These are phyloP conservation scores for Coronaproctus castanopsis DNA, from an alignment of 2,888 invertebrate species.

Conservation along the genomic window DNA sequence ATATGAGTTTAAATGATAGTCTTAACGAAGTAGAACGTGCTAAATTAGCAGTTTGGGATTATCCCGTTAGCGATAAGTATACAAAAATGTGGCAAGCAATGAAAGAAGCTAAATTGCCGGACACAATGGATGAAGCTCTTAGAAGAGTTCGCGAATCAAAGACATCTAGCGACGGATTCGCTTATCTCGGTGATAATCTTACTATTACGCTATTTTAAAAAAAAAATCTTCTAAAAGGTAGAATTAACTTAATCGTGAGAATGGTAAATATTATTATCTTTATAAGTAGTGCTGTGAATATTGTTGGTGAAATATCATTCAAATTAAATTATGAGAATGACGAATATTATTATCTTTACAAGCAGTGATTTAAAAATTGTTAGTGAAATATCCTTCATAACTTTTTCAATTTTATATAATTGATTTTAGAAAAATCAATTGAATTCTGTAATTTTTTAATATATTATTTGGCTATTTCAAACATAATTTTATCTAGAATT, in stretches of 20 bases:
- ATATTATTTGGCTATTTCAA: too few species aligned
- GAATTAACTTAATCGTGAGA: neutral
- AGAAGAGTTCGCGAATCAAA: slow-evolving; percentile 42
- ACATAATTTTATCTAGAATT: too few species aligned
- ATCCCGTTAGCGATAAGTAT: slow-evolving; percentile 93
- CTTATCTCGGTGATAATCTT: slow-evolving; percentile 56
- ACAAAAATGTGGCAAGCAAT: slow-evolving; percentile 98
- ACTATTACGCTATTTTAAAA: too few species aligned
- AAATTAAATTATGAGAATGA: too few species aligned
- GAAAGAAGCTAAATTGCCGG: slow-evolving; percentile 63
- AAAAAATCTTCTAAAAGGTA: neutral
- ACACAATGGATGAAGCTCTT: slow-evolving; percentile 56
- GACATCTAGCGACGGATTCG: slow-evolving; percentile 65
- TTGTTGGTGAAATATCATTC: too few species aligned
- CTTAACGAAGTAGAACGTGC: slow-evolving; percentile 72
- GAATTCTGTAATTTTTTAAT: too few species aligned
- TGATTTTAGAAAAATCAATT: too few species aligned
- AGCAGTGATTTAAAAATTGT: too few species aligned
- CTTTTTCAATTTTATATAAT: too few species aligned
- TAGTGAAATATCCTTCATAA: too few species aligned
- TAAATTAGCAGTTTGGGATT: slow-evolving; percentile 94
- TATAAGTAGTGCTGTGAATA: too few species aligned
- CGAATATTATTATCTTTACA: too few species aligned
- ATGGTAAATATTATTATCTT: neutral
- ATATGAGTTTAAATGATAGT: slow-evolving; percentile 89